phyloP scores from a whole-genome alignment of 2,888 invertebrate species.

The Apodemia hepburni region DNA sequence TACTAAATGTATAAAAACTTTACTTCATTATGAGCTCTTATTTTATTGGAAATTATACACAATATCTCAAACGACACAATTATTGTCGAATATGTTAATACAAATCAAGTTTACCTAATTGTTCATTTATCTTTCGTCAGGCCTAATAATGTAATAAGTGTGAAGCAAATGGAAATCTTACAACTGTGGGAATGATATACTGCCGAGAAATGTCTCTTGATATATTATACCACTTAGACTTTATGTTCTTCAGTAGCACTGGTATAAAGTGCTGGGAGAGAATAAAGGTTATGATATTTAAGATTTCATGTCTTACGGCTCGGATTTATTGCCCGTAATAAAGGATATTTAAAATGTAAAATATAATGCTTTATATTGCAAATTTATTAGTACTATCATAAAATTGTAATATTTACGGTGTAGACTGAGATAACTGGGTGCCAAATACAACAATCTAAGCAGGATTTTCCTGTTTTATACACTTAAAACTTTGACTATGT shows the following conservation, averaged over 20 bases:
- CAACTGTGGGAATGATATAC: slow-evolving; percentile 17
- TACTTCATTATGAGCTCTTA: neutral
- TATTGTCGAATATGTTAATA: neutral
- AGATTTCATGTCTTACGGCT: slow-evolving; percentile 11
- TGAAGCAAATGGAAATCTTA: slow-evolving; percentile 13
- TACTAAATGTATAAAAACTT: neutral
- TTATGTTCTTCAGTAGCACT: slow-evolving; percentile 54
- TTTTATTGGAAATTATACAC: neutral
- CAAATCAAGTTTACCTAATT: slow-evolving; percentile 2
- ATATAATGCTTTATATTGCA: slow-evolving; percentile 4
- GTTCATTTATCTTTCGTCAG: slow-evolving; percentile 12
- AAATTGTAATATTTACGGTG: too few relatives aligned
- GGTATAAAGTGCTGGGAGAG: slow-evolving; percentile 10
- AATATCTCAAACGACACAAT: neutral
- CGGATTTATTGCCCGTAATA: slow-evolving; percentile 3
- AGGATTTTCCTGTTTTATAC: too few relatives aligned
- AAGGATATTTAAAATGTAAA: slow-evolving; percentile 3
- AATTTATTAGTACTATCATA: neutral
- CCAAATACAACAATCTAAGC: too few relatives aligned
- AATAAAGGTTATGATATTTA: slow-evolving; percentile 12
- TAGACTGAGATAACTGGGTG: too few relatives aligned
- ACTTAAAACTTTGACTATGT: too few relatives aligned
- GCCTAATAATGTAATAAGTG: slow-evolving; percentile 14
- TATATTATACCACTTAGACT: slow-evolving; percentile 49
- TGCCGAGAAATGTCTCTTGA: slow-evolving; percentile 37